Conservation (phyloP, 2,113 vertebrate species). For the Corythaixoides concolor region DNA sequence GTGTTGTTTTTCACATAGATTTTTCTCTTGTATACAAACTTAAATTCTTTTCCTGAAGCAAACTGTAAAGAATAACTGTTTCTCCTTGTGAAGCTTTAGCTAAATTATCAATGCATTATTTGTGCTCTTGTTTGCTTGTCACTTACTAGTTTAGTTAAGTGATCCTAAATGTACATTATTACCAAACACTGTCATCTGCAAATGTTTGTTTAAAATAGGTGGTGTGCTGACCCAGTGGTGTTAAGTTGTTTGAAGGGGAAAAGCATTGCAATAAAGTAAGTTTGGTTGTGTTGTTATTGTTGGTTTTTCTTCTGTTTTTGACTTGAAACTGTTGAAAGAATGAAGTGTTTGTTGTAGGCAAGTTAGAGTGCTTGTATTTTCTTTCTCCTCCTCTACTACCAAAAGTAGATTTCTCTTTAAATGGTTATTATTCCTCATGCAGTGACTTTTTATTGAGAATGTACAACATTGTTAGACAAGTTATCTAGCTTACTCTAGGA, state of each 20-base stretch:
- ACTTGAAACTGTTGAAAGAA: not conserved
- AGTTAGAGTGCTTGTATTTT: not conserved
- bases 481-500: not conserved
- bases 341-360: not conserved
- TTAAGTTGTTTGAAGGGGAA: conserved; percentile 82
- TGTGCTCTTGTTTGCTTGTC: not conserved
- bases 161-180: not conserved
- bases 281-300: not conserved
- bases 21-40: not conserved
- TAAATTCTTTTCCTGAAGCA: not conserved
- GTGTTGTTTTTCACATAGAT: not conserved
- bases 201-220: conserved; percentile 74
- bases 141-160: not conserved
- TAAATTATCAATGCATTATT: not conserved
- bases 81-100: not conserved
- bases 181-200: not conserved
- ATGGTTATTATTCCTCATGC: not conserved
- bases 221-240: conserved; percentile 84
- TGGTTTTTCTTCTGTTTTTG: not conserved
- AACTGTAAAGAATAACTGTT: not conserved
- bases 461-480: not conserved
- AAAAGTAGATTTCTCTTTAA: not conserved
- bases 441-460: not conserved
- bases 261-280: conserved; percentile 81
- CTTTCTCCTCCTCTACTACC: not conserved